phyloP scores from a whole-genome alignment of 2,113 vertebrate species.

The Zosterops japonicus region DNA sequence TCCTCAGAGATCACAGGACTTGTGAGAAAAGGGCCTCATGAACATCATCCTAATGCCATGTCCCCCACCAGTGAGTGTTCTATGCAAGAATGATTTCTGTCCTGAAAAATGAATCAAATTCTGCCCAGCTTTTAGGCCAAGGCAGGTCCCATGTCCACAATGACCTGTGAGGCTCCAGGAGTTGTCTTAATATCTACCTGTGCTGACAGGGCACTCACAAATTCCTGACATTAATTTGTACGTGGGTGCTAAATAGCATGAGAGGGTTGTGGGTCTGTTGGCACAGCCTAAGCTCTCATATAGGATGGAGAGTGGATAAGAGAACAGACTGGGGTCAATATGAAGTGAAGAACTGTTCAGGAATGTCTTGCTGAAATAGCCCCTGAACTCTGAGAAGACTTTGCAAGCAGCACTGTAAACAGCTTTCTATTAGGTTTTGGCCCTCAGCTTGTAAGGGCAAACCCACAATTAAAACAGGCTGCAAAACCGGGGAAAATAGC shows the following conservation, averaged over 20 bases:
- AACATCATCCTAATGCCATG: fast-evolving
- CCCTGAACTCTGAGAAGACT: neutral
- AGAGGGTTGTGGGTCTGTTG: neutral
- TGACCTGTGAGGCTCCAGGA: neutral
- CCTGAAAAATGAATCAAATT: neutral
- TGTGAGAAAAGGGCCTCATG: neutral
- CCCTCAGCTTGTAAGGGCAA: neutral
- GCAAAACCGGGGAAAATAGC: neutral
- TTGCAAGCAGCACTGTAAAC: conserved; percentile 1
- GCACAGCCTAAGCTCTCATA: neutral
- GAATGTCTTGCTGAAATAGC: conserved; percentile 14
- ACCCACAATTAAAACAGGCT: conserved; percentile 26
- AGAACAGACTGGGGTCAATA: neutral
- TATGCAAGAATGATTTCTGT: neutral
- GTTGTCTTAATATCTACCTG: neutral
- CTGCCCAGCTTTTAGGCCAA: neutral
- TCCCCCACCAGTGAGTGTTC: neutral
- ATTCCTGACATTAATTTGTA: neutral
- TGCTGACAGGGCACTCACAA: neutral
- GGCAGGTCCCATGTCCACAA: neutral
- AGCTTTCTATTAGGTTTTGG: neutral
- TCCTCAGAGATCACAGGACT: neutral
- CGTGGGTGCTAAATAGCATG: fast-evolving
- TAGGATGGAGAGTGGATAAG: neutral
- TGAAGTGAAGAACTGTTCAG: neutral